A percentile compares a stretch with the other conserved stretches of the same genome.
Evolutionary conservation across 2,113 vertebrate genomes (phyloP).

Genomic region (Meriones unguiculatus): DNA sequence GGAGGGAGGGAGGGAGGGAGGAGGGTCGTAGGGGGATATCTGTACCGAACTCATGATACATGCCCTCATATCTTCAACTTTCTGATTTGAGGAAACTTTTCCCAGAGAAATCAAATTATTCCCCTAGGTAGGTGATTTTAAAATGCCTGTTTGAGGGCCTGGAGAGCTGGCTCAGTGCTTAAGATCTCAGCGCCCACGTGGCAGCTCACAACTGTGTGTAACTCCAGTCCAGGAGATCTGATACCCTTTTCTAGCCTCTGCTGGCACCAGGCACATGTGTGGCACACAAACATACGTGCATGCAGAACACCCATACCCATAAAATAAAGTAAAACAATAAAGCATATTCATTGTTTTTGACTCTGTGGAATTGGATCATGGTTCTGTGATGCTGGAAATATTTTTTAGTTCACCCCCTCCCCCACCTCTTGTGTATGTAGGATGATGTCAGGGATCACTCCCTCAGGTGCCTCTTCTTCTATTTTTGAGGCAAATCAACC

Average conservation of each 20-base stretch:
- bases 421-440: background rate
- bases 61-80: background rate
- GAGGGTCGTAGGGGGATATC: background rate
- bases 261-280: background rate
- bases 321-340: background rate
- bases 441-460: background rate
- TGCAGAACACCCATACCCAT: background rate
- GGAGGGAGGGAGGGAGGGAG: too few relatives aligned
- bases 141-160: background rate
- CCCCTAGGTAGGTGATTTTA: background rate
- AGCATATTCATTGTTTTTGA: background rate
- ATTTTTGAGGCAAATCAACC: background rate
- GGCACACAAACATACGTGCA: too few relatives aligned
- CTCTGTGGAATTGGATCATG: background rate
- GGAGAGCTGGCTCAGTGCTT: background rate
- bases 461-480: background rate
- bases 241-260: background rate
- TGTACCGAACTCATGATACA: background rate
- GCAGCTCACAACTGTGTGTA: background rate
- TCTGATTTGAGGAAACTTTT: background rate
- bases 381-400: background rate
- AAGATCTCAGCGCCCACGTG: background rate
- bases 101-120: background rate
- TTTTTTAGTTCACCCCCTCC: background rate
- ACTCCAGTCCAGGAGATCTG: background rate